Evolutionary conservation across 2,797 vertebrate species (phyloP).

Genomic region (Squalus acanthias): DNA sequence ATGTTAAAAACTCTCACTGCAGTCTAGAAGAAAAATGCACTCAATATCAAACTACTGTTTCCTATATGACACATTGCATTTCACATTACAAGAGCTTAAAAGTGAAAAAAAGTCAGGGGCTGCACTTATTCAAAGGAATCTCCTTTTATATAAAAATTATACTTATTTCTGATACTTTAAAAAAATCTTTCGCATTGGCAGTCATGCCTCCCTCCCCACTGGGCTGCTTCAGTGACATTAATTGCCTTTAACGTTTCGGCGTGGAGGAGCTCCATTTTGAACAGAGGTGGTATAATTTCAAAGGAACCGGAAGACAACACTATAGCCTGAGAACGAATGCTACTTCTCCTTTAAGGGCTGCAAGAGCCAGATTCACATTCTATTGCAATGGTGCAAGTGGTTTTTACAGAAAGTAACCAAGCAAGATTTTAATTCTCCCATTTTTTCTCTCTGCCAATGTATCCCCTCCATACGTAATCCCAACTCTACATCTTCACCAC

Average conservation of each 20-base stretch:
- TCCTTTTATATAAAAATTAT: neutral
- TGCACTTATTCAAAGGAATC: neutral
- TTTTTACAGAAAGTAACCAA: neutral
- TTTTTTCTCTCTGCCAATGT: neutral
- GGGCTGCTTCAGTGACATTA: neutral
- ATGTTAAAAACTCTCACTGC: slow-evolving; percentile 21
- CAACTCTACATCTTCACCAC: neutral
- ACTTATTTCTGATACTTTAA: neutral
- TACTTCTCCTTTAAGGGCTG: neutral
- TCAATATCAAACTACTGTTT: neutral
- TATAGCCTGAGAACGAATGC: no score
- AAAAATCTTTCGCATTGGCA: neutral
- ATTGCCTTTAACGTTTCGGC: neutral
- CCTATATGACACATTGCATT: neutral
- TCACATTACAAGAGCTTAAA: neutral
- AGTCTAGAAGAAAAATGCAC: neutral
- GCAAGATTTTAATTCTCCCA: neutral
- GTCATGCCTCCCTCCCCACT: neutral
- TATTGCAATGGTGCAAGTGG: neutral
- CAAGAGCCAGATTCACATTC: neutral
- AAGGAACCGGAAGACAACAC: neutral
- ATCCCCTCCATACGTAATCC: neutral
- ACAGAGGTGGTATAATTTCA: neutral
- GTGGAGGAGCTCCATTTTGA: no score
- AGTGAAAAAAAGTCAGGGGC: neutral